phyloP scores from a whole-genome alignment of 2,113 vertebrate species.

The Oxygymnocypris stewartii region DNA sequence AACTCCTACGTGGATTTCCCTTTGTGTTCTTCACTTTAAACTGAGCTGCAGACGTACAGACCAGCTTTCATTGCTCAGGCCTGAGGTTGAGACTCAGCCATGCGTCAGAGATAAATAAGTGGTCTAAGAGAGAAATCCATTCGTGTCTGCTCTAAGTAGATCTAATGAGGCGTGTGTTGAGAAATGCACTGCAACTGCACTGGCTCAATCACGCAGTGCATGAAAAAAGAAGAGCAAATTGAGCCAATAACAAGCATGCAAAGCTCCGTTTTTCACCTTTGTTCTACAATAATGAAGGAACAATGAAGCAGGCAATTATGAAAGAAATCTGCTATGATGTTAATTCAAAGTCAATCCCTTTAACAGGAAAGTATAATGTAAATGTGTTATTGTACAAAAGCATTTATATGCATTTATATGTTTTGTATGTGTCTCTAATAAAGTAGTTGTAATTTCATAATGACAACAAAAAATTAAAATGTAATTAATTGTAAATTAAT shows the following conservation, averaged over 20 bases:
- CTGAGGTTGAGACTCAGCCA: conserved; percentile 16
- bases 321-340: background rate
- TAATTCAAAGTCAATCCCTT: background rate
- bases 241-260: conserved; percentile 1
- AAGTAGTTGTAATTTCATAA: too few species aligned
- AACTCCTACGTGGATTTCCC: background rate
- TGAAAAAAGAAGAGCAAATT: background rate
- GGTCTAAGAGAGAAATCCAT: conserved; percentile 20
- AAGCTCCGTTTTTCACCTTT: background rate
- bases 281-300: conserved; percentile 13
- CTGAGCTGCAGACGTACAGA: background rate
- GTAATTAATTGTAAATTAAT: too few species aligned
- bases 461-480: too few species aligned
- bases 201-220: background rate
- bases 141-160: conserved; percentile 19
- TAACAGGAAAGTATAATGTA: background rate
- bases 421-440: background rate
- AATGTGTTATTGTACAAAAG: background rate
- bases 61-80: conserved; percentile 14
- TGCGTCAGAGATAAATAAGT: conserved; percentile 37
- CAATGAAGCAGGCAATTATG: background rate
- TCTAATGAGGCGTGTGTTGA: conserved; percentile 38
- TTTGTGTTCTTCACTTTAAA: conserved; percentile 1
- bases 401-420: background rate
- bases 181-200: conserved; percentile 18